Base-by-base conservation (phyloP, 2,797 vertebrate species). In the Sarcoramphus papa region DNA sequence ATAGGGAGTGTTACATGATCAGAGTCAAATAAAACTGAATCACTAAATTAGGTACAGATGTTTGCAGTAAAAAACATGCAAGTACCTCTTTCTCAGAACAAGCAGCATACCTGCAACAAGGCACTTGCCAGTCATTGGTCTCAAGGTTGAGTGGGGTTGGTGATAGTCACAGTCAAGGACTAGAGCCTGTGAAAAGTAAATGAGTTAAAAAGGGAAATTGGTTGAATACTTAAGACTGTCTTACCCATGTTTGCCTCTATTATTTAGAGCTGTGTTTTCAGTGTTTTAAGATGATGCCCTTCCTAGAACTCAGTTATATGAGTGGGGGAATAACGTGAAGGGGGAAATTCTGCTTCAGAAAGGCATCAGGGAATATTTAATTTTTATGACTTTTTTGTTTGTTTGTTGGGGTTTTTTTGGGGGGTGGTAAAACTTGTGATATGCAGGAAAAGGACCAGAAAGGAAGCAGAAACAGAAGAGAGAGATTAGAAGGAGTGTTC, bases 381-480 rank as follows among this genome's bases (percentile, higher is more conserved):
- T 74, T 67, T 92, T 65, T 3, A 67, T 25, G 3, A 30, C 3
- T 16, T 48, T 3, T 45, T 41, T 31, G 10, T 27, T 37, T 33
- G n/a, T 1, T 15, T n/a, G 18, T 13, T 13, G 7, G 11, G 2
- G 0, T 4, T 20, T 54, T n/a, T 14, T 13, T 7, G 6, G 17
- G 6, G 6, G 5, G 2, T 69, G 4, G 4, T 48, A 69, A 37
- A 40, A 65, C 3, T 47, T 31, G 20, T 35, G 41, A 20, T 50
- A 54, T 28, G 14, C 12, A 80, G 11, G 20, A 84, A 77, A 92
- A 89, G 1, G 33, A 65, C 2, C 0, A 18, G 63, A 84, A 77
- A 50, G 14, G 10, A 23, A 89, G 30, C 5, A 67, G 5, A 50
- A 87, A 70, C 24, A 25, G 4, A 13, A 45, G 12, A 40, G 5